Evolutionary conservation across 2,888 invertebrate species (phyloP).

Genomic region (Amphipoea lucens): DNA sequence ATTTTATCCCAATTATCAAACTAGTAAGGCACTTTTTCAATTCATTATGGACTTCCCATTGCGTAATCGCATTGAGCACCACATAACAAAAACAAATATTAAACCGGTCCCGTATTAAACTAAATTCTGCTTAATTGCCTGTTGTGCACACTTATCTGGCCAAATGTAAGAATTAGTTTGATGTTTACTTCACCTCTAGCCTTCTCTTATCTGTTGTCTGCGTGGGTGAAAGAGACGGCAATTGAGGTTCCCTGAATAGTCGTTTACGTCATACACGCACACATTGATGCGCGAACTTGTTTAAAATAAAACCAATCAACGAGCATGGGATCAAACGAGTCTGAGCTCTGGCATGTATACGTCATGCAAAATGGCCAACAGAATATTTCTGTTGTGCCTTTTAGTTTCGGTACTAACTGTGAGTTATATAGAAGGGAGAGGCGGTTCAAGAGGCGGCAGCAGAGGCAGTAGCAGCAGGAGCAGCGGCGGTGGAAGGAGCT

Average conservation of each 20-base stretch:
- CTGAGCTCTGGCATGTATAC: conserved; percentile 62
- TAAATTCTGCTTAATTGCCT: conserved; percentile 48
- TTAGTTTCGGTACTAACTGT: conserved; percentile 74
- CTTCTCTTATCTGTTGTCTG: conserved; percentile 63
- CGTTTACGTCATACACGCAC: conserved; percentile 66
- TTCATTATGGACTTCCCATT: conserved; percentile 2
- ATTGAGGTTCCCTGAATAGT: conserved; percentile 68
- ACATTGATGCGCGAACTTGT: conserved; percentile 52
- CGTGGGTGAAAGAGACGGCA: conserved; percentile 57
- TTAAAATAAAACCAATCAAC: conserved; percentile 70
- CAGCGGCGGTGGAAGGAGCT: conserved; percentile 51
- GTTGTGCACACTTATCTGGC: conserved; percentile 50
- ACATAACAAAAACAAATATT: conserved; percentile 17
- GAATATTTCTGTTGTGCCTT: conserved; percentile 79
- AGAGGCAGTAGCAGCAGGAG: conserved; percentile 64
- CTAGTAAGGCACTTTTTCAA: neutral
- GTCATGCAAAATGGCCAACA: conserved; percentile 79
- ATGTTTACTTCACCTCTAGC: conserved; percentile 71
- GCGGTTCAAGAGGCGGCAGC: conserved; percentile 66
- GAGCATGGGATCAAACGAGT: conserved; percentile 65
- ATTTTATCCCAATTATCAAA: neutral
- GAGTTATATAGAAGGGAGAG: conserved; percentile 72
- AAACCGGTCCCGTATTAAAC: conserved; percentile 34
- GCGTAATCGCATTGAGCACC: neutral
- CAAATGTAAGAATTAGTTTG: conserved; percentile 39